Percentiles rank a stretch among this genome's conserved stretches.
phyloP scores from a whole-genome alignment of 2,797 vertebrate genomes.

The Rhyacichthys aspro region DNA sequence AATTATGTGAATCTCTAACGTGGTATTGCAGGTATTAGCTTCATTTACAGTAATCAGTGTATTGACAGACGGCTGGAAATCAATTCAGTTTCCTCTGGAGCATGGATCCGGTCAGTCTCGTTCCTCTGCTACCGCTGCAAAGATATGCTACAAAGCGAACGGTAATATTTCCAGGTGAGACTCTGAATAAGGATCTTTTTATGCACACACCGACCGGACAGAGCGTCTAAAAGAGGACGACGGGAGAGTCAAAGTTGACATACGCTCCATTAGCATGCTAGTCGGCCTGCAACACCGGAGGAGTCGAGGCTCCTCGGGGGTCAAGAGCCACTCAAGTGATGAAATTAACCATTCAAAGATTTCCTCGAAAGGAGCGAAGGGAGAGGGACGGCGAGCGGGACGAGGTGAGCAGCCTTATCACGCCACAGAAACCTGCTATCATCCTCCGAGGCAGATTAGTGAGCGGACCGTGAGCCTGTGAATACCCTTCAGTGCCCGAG shows the following conservation, averaged over 20 bases:
- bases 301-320: slow-evolving; percentile 33
- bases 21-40: no score
- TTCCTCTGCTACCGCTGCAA: no score
- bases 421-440: slow-evolving; percentile 61
- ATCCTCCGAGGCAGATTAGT: slow-evolving; percentile 70
- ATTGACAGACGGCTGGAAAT: no score
- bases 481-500: slow-evolving; percentile 61
- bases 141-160: neutral
- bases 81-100: no score
- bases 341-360: slow-evolving; percentile 64
- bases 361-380: slow-evolving; percentile 30
- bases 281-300: slow-evolving; percentile 21
- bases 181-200: neutral
- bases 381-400: neutral
- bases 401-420: slow-evolving; percentile 50
- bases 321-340: slow-evolving; percentile 58
- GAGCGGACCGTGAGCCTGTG: slow-evolving; percentile 57
- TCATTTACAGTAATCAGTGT: no score
- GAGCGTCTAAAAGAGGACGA: slow-evolving; percentile 7
- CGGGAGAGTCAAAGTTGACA: neutral
- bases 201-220: neutral
- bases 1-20: no score
- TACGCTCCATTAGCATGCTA: slow-evolving; percentile 41
- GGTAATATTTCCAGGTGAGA: neutral
- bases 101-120: no score